phyloP scores from a whole-genome alignment of 2,113 vertebrate genomes.

The Chloroceryle aenea region DNA sequence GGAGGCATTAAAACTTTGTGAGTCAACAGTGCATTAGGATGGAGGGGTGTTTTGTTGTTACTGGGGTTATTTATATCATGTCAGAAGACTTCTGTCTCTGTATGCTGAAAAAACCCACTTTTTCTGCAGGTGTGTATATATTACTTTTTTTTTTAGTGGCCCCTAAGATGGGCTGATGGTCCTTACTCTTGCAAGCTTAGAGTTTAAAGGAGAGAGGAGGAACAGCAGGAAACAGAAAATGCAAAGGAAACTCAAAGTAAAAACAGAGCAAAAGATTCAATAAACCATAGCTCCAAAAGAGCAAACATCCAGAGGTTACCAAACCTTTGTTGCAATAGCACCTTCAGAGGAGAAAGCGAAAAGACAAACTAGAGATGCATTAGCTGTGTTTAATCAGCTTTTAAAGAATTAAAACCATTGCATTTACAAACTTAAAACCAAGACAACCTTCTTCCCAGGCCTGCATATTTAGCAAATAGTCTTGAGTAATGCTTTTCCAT shows the following conservation, averaged over 20 bases:
- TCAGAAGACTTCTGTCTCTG: background rate
- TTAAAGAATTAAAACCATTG: background rate
- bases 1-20: background rate
- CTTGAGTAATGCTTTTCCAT: background rate
- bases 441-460: background rate
- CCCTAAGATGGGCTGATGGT: background rate
- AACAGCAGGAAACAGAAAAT: background rate
- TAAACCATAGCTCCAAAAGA: background rate
- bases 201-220: background rate
- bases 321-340: background rate
- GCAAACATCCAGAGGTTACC: background rate
- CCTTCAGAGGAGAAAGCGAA: background rate
- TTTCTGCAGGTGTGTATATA: background rate
- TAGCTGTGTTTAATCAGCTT: background rate
- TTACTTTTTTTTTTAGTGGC: background rate
- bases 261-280: background rate
- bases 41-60: rapidly evolving
- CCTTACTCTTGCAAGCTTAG: background rate
- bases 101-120: background rate
- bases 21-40: background rate
- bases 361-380: background rate
- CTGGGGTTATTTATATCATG: background rate
- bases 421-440: background rate
- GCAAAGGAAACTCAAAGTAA: background rate
- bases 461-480: background rate